Evolutionary conservation across 2,797 vertebrate species (phyloP), one percentile per base, ranked within the genome.

Genomic region (Ibycter americanus): DNA sequence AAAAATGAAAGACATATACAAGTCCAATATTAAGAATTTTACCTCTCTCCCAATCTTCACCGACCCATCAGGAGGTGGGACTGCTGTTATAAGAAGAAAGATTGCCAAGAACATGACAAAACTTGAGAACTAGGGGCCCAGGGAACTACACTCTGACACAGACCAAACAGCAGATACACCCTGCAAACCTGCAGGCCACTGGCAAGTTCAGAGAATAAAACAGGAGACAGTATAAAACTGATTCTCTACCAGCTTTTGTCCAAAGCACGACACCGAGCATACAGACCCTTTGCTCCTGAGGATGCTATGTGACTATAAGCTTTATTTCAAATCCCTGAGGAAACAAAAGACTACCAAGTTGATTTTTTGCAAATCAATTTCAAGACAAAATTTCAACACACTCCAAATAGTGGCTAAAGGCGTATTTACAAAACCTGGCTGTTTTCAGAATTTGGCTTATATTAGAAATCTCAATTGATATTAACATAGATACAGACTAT

Each of bases 211-310:
- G 44, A 13, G 22, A 34, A 72, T 5, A 36, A 79, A 73, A 40
- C 4, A 54, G 21, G 4, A 81, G 42, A 70, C 1, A 23, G 20
- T 9, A 16, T 9, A 62, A 77, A 81, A 56, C 8, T 2, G 11
- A 68, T 31, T 29, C 36, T 20, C 49, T 10, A 9, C 7, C 5
- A 5, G 32, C 11, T 83, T 83, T 15, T 56, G 58, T 42, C 56
- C 0, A 0, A 63, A 22, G 29, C n/a, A 67, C 3, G 2, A 34
- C 12, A 12, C 10, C 20, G 54, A 29, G 5, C 9, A 11, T 0
- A 27, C 55, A 78, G 17, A 14, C 8, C 36, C 17, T 73, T 66
- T 11, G 40, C 47, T 65, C 36, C 70, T 12, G 8, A 71, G 36
- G 25, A 84, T 1, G 12, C 13, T 21, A 4, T 13, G 2, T 0